phyloP scores from a whole-genome alignment of 2,888 invertebrate genomes.

The Hedya salicella region DNA sequence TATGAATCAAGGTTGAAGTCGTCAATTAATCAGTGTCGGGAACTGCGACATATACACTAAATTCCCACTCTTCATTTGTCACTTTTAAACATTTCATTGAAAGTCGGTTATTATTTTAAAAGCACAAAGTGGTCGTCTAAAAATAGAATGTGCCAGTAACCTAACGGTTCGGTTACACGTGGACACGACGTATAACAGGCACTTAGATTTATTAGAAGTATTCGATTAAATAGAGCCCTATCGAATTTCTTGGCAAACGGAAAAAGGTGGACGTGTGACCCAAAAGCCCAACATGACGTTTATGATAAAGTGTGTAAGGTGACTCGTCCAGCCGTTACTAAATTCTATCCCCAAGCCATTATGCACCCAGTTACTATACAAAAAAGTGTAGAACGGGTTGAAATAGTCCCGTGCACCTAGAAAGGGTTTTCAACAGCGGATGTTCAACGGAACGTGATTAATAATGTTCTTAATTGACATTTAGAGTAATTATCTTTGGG shows the following conservation, averaged over 20 bases:
- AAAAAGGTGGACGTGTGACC: slow-evolving; percentile 35
- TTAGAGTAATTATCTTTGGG: slow-evolving; percentile 42
- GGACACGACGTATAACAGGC: slow-evolving; percentile 27
- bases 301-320: slow-evolving; percentile 44
- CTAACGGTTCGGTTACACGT: slow-evolving; percentile 13
- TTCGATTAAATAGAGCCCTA: slow-evolving; percentile 37
- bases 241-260: slow-evolving; percentile 37
- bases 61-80: too few relatives aligned
- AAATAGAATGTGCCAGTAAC: neutral
- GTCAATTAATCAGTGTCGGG: too few relatives aligned
- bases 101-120: too few relatives aligned
- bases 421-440: slow-evolving; percentile 39
- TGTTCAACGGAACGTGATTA: slow-evolving; percentile 39
- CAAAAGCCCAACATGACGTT: slow-evolving; percentile 35
- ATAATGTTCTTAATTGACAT: slow-evolving; percentile 43
- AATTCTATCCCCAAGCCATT: neutral
- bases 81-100: too few relatives aligned
- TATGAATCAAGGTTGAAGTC: too few relatives aligned
- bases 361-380: neutral
- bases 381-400: slow-evolving; percentile 5
- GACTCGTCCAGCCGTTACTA: slow-evolving; percentile 30
- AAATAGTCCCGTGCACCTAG: slow-evolving; percentile 8
- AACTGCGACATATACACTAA: too few relatives aligned
- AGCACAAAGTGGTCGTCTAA: too few relatives aligned
- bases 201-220: slow-evolving; percentile 39